Percentiles rank a stretch among this genome's conserved stretches.
These are phyloP conservation scores for Aleiodes sp. DNA, from an alignment of 1,140 invertebrate genomes.

Conservation along the genomic window DNA sequence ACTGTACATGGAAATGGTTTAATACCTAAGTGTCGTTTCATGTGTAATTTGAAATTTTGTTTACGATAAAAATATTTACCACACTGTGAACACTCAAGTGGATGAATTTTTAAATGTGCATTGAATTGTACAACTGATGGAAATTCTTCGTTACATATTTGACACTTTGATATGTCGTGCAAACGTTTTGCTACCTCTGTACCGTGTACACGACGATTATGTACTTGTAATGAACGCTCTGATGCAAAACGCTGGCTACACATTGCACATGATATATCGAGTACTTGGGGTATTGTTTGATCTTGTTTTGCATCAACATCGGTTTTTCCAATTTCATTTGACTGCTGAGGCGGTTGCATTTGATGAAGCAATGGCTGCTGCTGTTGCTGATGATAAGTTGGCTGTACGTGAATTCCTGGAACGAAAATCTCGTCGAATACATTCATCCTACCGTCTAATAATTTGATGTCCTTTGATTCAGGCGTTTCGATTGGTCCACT, in stretches of 20 bases:
- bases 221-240: constrained; percentile 66
- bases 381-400: constrained; percentile 55
- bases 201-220: constrained; percentile 66
- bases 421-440: constrained; percentile 63
- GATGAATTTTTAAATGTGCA: constrained; percentile 79
- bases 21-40: constrained; percentile 81
- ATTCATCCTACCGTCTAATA: constrained; percentile 60
- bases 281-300: constrained; percentile 43
- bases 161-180: constrained; percentile 65
- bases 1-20: constrained; percentile 79
- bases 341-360: constrained; percentile 56
- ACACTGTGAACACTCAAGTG: constrained; percentile 80
- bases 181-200: constrained; percentile 54
- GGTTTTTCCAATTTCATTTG: constrained; percentile 42
- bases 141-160: constrained; percentile 71
- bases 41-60: constrained; percentile 78
- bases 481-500: constrained; percentile 50
- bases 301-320: constrained; percentile 56
- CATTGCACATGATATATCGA: constrained; percentile 55
- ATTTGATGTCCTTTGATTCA: constrained; percentile 62
- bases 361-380: constrained; percentile 60
- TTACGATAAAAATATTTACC: constrained; percentile 80
- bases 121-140: constrained; percentile 71
- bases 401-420: constrained; percentile 56
- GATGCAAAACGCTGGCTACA: constrained; percentile 58